Evolutionary conservation across 1,140 invertebrate species (phyloP).

Genomic region (Scaptodrosophila lebanonensis): DNA sequence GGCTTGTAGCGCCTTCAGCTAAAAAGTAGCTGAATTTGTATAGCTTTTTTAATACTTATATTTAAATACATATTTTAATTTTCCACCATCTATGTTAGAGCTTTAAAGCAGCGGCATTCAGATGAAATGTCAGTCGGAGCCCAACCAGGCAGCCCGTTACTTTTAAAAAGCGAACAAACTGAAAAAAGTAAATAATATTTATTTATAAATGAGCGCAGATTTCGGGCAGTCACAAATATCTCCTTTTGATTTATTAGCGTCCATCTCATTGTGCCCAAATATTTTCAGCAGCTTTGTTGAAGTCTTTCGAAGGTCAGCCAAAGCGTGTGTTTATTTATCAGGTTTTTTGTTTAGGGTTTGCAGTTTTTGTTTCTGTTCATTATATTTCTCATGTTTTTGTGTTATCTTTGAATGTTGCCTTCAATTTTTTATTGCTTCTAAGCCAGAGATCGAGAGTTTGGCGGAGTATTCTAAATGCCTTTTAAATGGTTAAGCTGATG

Average conservation of each 20-base stretch:
- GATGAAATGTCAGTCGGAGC: too few species aligned
- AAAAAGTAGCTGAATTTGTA: too few species aligned
- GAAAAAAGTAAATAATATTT: too few species aligned
- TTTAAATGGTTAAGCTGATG: slow-evolving; percentile 28
- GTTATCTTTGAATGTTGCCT: slow-evolving; percentile 24
- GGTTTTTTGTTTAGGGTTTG: slow-evolving; percentile 29
- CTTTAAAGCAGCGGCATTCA: too few species aligned
- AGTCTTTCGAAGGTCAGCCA: slow-evolving; percentile 39
- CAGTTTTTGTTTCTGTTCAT: slow-evolving; percentile 26
- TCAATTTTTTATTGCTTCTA: slow-evolving; percentile 33
- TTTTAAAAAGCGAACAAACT: too few species aligned
- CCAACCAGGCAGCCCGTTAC: too few species aligned
- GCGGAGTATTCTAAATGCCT: slow-evolving; percentile 48
- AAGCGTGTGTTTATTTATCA: slow-evolving; percentile 11
- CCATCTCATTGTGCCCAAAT: slow-evolving; percentile 13
- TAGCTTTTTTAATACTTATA: too few species aligned
- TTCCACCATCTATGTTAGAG: too few species aligned
- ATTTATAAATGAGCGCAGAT: slow-evolving; percentile 24
- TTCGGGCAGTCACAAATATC: neutral
- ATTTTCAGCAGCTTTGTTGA: slow-evolving; percentile 21
- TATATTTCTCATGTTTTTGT: too few species aligned
- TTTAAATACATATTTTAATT: too few species aligned
- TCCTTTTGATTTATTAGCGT: slow-evolving; percentile 2
- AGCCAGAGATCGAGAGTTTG: slow-evolving; percentile 54
- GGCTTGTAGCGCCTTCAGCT: too few species aligned